These are phyloP conservation scores for Cynoglossus semilaevis DNA, from an alignment of 2,113 vertebrate genomes.

Conservation along the genomic window DNA sequence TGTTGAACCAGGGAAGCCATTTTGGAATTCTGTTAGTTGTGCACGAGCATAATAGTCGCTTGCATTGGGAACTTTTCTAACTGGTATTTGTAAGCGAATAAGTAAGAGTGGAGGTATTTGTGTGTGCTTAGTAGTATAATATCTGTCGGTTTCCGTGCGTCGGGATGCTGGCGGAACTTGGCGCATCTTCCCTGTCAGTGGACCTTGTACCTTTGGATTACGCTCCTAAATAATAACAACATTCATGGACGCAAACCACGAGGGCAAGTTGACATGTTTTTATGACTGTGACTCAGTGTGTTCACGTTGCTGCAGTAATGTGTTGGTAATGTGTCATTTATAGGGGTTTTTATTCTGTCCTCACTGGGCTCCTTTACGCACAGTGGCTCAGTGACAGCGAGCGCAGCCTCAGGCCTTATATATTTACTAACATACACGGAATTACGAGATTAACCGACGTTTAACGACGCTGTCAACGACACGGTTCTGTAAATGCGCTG, in stretches of 20 bases:
- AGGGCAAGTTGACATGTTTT: slow-evolving; percentile 70
- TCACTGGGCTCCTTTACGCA: slow-evolving; percentile 56
- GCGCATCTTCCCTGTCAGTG: slow-evolving; percentile 46
- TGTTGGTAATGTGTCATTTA: not conserved
- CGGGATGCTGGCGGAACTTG: slow-evolving; percentile 53
- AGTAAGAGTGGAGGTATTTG: not conserved
- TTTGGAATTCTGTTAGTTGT: slow-evolving; percentile 78
- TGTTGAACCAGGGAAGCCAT: slow-evolving; percentile 85
- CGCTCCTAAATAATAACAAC: slow-evolving; percentile 60
- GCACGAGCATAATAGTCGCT: slow-evolving; percentile 51
- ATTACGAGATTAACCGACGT: not conserved
- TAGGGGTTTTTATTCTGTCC: slow-evolving; percentile 1
- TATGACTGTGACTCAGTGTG: not conserved
- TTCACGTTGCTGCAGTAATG: not conserved
- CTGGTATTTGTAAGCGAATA: slow-evolving; percentile 1
- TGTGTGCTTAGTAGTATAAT: not conserved
- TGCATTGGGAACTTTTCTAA: slow-evolving; percentile 53
- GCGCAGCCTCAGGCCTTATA: slow-evolving; percentile 51
- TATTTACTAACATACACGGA: not conserved
- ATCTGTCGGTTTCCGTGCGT: slow-evolving; percentile 5
- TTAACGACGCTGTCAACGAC: fast-evolving
- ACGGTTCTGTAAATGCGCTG: not conserved
- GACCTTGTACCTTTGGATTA: slow-evolving; percentile 59
- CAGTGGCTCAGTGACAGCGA: slow-evolving; percentile 50
- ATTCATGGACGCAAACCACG: slow-evolving; percentile 65